Percentiles rank a stretch among this genome's conserved stretches.
These are phyloP conservation scores for Ophioderma brevispina DNA, from an alignment of 35 echinoderm and acorn worm genomes.

Conservation along the genomic window DNA sequence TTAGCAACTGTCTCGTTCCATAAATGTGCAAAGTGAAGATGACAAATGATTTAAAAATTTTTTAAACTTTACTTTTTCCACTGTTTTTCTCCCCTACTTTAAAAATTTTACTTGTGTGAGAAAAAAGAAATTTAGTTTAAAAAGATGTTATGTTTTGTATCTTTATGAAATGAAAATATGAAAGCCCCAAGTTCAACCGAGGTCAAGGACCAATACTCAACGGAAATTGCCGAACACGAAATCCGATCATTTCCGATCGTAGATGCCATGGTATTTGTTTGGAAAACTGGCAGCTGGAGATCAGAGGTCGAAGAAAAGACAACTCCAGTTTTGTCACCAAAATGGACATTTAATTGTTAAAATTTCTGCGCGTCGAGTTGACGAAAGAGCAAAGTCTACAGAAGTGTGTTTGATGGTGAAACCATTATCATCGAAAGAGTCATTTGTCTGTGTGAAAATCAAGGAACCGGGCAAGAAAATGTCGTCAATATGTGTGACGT, in stretches of 20 bases:
- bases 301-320: background rate
- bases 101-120: too few relatives aligned
- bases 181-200: slow-evolving; percentile 9
- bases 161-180: background rate
- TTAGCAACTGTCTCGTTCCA: too few relatives aligned
- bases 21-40: too few relatives aligned
- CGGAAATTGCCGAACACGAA: slow-evolving; percentile 27
- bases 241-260: slow-evolving; percentile 36
- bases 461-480: background rate
- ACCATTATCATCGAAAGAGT: background rate
- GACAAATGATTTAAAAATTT: too few relatives aligned
- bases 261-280: slow-evolving; percentile 52
- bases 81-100: too few relatives aligned
- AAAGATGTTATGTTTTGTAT: background rate
- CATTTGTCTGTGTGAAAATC: background rate
- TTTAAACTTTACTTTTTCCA: too few relatives aligned
- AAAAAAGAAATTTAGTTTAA: background rate
- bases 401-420: background rate
- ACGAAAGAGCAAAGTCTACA: background rate
- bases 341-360: background rate
- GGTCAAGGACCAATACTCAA: slow-evolving; percentile 24
- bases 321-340: background rate
- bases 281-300: slow-evolving; percentile 1
- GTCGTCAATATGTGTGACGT: background rate
- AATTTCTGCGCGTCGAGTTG: background rate